A percentile compares a stretch with the other conserved stretches of the same genome.
These are phyloP conservation scores for Plectropomus leopardus DNA, from an alignment of 2,113 vertebrate species.

Conservation along the genomic window DNA sequence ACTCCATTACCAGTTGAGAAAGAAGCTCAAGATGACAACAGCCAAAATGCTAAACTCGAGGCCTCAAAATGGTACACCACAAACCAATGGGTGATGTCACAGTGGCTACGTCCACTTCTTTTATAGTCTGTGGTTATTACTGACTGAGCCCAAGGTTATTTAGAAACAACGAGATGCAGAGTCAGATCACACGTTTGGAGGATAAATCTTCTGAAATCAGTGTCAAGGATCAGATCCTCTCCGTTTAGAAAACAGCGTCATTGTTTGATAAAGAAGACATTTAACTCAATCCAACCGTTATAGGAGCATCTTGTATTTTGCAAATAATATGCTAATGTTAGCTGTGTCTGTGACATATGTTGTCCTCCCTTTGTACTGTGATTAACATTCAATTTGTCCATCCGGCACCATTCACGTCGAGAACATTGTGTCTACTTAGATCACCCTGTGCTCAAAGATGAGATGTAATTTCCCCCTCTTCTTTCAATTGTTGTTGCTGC, in stretches of 20 bases:
- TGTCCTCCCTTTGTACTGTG: conserved; percentile 23
- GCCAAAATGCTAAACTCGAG: too few relatives aligned
- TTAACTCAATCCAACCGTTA: conserved; percentile 9
- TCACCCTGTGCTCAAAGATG: conserved; percentile 26
- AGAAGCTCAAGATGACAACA: too few relatives aligned
- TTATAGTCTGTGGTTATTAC: conserved; percentile 23
- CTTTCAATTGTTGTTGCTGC: conserved; percentile 31
- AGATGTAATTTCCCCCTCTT: conserved; percentile 12
- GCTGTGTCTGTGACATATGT: conserved; percentile 15
- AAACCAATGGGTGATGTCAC: too few relatives aligned
- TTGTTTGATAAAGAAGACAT: background rate
- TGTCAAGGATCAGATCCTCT: background rate
- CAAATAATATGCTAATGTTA: background rate
- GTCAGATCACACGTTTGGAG: conserved; percentile 1
- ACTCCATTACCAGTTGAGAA: too few relatives aligned
- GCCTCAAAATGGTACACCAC: too few relatives aligned
- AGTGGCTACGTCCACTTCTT: too few relatives aligned
- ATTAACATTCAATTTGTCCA: conserved; percentile 43
- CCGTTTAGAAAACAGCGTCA: background rate
- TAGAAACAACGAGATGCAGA: conserved; percentile 15
- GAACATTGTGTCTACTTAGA: conserved; percentile 48
- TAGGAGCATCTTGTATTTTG: background rate
- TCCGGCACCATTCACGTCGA: conserved; percentile 17
- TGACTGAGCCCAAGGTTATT: conserved; percentile 24
- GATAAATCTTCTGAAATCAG: background rate